phyloP scores from a whole-genome alignment of 1,140 invertebrate species.

The Drosophila pectinifera region DNA sequence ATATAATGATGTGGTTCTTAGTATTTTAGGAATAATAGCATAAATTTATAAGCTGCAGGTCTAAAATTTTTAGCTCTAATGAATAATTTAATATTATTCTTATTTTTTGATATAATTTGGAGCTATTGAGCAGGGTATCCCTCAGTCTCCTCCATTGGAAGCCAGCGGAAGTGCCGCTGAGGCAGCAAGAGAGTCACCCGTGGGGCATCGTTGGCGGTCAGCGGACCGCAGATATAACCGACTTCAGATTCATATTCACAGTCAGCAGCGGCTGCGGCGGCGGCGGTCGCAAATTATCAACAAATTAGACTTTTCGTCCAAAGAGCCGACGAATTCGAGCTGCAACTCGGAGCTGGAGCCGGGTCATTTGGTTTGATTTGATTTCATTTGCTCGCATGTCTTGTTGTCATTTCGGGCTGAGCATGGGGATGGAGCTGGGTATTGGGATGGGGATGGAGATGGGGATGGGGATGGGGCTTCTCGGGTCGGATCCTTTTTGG shows the following conservation, averaged over 20 bases:
- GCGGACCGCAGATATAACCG: constrained; percentile 8
- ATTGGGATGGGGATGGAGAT: background rate
- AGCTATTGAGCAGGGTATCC: too few relatives aligned
- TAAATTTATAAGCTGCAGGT: too few relatives aligned
- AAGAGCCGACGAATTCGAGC: constrained; percentile 30
- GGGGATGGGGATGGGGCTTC: too few relatives aligned
- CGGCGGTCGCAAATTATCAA: constrained; percentile 82
- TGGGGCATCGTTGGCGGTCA: constrained; percentile 78
- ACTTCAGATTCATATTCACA: background rate
- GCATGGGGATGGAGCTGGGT: constrained; percentile 26
- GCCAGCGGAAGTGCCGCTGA: constrained; percentile 6
- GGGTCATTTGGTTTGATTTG: constrained; percentile 59
- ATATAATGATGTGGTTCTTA: too few relatives aligned
- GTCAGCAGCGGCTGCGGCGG: constrained; percentile 33
- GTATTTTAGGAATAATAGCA: too few relatives aligned
- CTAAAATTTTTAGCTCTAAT: too few relatives aligned
- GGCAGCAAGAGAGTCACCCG: constrained; percentile 40
- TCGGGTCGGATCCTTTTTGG: constrained; percentile 31
- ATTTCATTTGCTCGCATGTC: constrained; percentile 81
- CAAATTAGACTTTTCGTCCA: constrained; percentile 84
- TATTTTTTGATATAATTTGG: too few relatives aligned
- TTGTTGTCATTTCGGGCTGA: constrained; percentile 73
- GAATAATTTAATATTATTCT: too few relatives aligned
- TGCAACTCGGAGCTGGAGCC: constrained; percentile 6
- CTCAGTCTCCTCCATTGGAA: background rate